These are phyloP conservation scores for Platygyra sinensis DNA, from an alignment of 64 coral and sea anemone species.

Conservation along the genomic window DNA sequence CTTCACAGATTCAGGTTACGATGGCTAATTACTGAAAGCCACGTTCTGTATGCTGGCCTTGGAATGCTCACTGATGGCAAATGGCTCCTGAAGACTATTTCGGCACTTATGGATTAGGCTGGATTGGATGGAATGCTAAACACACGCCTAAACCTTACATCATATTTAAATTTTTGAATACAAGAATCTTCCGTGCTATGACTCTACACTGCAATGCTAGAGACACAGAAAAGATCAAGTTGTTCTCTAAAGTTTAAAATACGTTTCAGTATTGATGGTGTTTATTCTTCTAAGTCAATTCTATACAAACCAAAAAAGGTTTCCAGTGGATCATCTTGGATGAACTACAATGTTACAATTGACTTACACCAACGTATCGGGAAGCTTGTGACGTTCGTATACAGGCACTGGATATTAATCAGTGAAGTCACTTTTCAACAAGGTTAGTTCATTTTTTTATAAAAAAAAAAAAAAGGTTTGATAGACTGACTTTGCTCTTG, in stretches of 20 bases:
- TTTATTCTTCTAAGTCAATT: neutral
- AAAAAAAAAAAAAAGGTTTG: too few species aligned
- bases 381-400: constrained; percentile 39
- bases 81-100: neutral
- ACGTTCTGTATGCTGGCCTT: constrained; percentile 26
- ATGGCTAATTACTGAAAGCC: constrained; percentile 46
- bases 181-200: constrained; percentile 45
- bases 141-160: constrained; percentile 47
- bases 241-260: constrained; percentile 65
- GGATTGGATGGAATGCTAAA: constrained; percentile 50
- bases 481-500: too few species aligned
- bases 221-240: constrained; percentile 2
- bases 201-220: constrained; percentile 63
- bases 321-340: constrained; percentile 33
- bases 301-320: constrained; percentile 9
- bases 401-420: constrained; percentile 61
- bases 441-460: too few species aligned
- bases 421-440: constrained; percentile 73
- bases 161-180: constrained; percentile 54
- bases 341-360: constrained; percentile 54
- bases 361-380: constrained; percentile 44
- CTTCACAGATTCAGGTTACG: constrained; percentile 51
- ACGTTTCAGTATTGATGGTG: constrained; percentile 1
- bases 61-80: constrained; percentile 62
- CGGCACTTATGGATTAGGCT: neutral